A percentile compares a stretch with the other conserved stretches of the same genome.
Conservation (phyloP, 2,797 vertebrate genomes). For the Megaceryle alcyon region DNA sequence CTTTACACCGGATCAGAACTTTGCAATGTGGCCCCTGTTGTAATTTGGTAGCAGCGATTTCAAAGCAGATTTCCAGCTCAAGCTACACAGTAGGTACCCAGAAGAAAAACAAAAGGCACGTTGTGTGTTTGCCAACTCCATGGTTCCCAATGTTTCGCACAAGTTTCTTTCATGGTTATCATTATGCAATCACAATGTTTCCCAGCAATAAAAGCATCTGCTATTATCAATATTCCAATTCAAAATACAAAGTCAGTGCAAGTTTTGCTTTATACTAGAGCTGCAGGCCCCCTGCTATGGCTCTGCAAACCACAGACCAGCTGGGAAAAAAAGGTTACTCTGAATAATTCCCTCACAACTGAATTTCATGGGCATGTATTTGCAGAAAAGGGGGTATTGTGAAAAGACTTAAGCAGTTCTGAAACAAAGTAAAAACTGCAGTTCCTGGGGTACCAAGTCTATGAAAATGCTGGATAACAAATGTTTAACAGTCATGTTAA, state of each 20-base stretch:
- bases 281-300: background rate
- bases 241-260: background rate
- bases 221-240: background rate
- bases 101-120: background rate
- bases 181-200: background rate
- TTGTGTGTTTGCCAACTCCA: background rate
- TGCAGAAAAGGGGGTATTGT: background rate
- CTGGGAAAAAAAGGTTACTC: background rate
- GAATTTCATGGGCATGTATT: background rate
- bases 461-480: background rate
- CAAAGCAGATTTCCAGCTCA: background rate
- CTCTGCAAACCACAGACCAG: background rate
- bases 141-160: background rate
- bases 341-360: background rate
- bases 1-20: background rate
- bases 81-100: background rate
- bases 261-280: background rate
- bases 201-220: background rate
- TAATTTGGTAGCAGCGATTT: background rate
- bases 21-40: background rate
- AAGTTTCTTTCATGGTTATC: background rate
- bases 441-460: background rate
- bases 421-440: background rate
- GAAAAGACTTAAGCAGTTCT: background rate
- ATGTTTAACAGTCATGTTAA: background rate